Evolutionary conservation across 1,140 invertebrate genomes (phyloP), one percentile per base, ranked within the genome.

Genomic region (Zaprionus ghesquierei): DNA sequence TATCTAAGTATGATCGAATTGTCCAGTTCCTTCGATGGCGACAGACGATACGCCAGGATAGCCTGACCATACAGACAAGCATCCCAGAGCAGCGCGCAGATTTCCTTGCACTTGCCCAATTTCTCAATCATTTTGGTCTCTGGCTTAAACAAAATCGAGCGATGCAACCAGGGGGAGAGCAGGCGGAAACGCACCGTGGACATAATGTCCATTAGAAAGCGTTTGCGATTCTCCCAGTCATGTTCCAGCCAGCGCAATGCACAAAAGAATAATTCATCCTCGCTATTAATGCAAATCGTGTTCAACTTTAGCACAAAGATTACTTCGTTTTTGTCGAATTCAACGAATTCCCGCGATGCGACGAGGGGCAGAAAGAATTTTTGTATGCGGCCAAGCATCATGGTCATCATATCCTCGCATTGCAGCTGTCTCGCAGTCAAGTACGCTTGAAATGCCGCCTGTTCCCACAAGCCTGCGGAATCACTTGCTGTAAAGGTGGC

Each of bases 181-280:
- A 55, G 5, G 2, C 8, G 23, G 18, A 74, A 63, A 0, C 78
- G 74, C 1, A 80, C 10, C 0, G 25, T 8, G 5, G 23, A 13
- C 74, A 81, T 54, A 1, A 81, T 2, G 0, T 44, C 1, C 5
- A 8, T 8, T 0, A 60, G 0, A 15, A 53, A 5, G 0, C 44
- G 1, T 13, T 49, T 35, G 0, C 79, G 79, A 2, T 41, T 10
- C 2, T 18, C 1, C 69, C 74, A 81, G 4, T 69, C 15, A n/a
- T 44, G 33, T 0, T 77, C 50, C 3, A 81, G 29, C 78, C 79
- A 81, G 12, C 33, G 54, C 0, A 80, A 1, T 3, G 27, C 35
- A 27, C 41, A 18, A 59, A 75, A 81, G 64, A 81, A 81, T 0
- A 81, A 15, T 49, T 81, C 79, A n/a, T 81, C 79, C 51, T 81